Evolutionary conservation across 1,140 invertebrate species (phyloP).

Genomic region (Diachasma alloeum): DNA sequence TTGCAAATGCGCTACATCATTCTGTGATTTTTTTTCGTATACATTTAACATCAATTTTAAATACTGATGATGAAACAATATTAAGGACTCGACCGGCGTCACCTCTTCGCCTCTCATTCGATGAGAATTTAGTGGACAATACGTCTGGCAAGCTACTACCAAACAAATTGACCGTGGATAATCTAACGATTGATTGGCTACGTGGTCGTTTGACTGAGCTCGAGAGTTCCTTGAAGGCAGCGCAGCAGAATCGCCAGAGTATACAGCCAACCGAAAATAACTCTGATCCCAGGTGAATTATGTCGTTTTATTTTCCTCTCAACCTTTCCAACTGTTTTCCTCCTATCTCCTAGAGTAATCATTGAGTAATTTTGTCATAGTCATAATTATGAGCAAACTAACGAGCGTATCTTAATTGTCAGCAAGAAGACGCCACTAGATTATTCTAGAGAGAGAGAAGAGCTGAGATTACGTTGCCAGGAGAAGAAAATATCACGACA

Average conservation of each 20-base stretch:
- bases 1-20: too few relatives aligned
- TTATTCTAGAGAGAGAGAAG: conserved; percentile 64
- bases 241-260: conserved; percentile 54
- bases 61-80: not conserved
- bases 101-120: conserved; percentile 82
- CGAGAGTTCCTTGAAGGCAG: conserved; percentile 67
- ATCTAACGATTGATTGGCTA: conserved; percentile 88
- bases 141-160: conserved; percentile 81
- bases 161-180: conserved; percentile 88
- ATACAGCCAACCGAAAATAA: conserved; percentile 54
- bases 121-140: conserved; percentile 83
- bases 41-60: too few relatives aligned
- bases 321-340: not conserved
- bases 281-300: conserved; percentile 50
- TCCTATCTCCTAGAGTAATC: not conserved
- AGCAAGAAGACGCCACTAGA: conserved; percentile 42
- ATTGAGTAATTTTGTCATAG: not conserved
- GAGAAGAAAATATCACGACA: conserved; percentile 83
- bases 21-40: too few relatives aligned
- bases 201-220: conserved; percentile 79
- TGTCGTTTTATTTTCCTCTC: not conserved
- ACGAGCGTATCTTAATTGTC: not conserved
- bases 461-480: conserved; percentile 75
- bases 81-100: conserved; percentile 76
- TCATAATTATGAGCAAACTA: not conserved